Conservation (phyloP, 2,888 invertebrate species). For the Zaprionus bogoriensis region DNA sequence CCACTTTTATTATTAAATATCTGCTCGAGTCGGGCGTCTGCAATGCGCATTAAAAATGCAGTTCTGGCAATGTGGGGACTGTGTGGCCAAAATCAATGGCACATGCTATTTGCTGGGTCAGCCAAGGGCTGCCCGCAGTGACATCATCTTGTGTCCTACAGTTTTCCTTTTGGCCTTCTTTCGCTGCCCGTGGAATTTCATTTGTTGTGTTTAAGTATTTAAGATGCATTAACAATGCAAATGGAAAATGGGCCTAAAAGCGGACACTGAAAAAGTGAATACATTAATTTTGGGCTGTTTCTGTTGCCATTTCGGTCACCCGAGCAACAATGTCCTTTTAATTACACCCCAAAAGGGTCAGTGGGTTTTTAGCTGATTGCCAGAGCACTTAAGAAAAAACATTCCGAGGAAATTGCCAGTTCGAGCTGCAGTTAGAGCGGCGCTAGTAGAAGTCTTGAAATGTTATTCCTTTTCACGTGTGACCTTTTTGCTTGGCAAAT, state of each 20-base stretch:
- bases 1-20: slow-evolving; percentile 59
- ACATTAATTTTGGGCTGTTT: slow-evolving; percentile 48
- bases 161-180: not conserved
- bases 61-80: slow-evolving; percentile 33
- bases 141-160: slow-evolving; percentile 17
- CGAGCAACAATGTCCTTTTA: not conserved
- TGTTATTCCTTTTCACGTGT: too few species aligned
- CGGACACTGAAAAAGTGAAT: slow-evolving; percentile 27
- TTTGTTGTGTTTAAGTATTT: slow-evolving; percentile 49
- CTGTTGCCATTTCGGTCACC: slow-evolving; percentile 6
- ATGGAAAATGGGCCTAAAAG: slow-evolving; percentile 14
- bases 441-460: too few species aligned
- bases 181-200: not conserved
- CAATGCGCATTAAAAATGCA: slow-evolving; percentile 71
- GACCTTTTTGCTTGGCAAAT: too few species aligned
- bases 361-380: too few species aligned
- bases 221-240: slow-evolving; percentile 33
- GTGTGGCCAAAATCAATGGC: slow-evolving; percentile 59
- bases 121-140: slow-evolving; percentile 23
- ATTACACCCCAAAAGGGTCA: not conserved
- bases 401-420: not conserved
- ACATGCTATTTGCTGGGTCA: slow-evolving; percentile 52
- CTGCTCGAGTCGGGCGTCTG: slow-evolving; percentile 50
- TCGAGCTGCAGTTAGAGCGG: not conserved
- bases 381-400: not conserved